Conservation (phyloP, 2,888 invertebrate species). For the Drosophila yooni region DNA sequence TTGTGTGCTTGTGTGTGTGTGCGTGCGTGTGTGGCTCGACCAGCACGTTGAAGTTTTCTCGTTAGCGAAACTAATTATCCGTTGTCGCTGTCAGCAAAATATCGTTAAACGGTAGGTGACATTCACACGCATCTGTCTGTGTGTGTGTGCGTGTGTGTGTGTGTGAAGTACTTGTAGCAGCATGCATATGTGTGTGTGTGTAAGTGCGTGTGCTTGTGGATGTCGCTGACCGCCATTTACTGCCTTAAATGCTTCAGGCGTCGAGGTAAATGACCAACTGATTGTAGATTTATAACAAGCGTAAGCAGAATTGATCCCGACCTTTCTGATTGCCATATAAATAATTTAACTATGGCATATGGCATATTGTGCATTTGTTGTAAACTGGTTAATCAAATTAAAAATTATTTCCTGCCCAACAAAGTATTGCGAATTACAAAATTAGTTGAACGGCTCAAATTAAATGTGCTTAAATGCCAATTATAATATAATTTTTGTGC, state of each 20-base stretch:
- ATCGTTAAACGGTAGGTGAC: conserved; percentile 79
- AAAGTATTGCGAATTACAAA: background rate
- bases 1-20: conserved; percentile 14
- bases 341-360: background rate
- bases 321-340: background rate
- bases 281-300: conserved; percentile 14
- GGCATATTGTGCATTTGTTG: background rate
- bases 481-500: background rate
- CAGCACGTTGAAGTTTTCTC: conserved; percentile 81
- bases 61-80: conserved; percentile 83
- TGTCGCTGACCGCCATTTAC: conserved; percentile 42
- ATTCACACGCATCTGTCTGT: conserved; percentile 53
- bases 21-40: conserved; percentile 32
- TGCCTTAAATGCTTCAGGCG: conserved; percentile 11
- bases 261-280: conserved; percentile 35
- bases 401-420: background rate
- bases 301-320: conserved; percentile 5
- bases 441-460: background rate
- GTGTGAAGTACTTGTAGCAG: conserved; percentile 2
- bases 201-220: conserved; percentile 1
- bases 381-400: background rate
- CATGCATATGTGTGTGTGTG: conserved; percentile 1
- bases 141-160: background rate
- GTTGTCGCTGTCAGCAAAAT: conserved; percentile 81
- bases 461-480: background rate